phyloP scores from a whole-genome alignment of 1,140 invertebrate species.

The Drosophila erecta region DNA sequence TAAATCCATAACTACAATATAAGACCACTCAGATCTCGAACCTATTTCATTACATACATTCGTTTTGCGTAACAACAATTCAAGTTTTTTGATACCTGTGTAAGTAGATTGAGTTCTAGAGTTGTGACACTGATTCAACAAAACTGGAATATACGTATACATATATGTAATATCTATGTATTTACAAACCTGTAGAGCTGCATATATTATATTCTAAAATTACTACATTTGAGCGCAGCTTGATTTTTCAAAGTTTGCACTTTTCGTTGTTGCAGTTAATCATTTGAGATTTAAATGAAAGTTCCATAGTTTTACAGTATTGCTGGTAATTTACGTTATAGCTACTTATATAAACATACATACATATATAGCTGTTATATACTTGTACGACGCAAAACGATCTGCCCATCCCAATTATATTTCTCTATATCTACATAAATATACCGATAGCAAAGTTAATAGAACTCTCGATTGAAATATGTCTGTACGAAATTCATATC shows the following conservation, averaged over 20 bases:
- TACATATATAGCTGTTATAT: slow-evolving; percentile 30
- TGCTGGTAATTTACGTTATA: slow-evolving; percentile 28
- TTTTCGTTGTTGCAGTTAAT: slow-evolving; percentile 60
- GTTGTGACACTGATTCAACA: slow-evolving; percentile 32
- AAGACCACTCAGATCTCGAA: slow-evolving; percentile 15
- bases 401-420: slow-evolving; percentile 19
- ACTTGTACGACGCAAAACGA: slow-evolving; percentile 22
- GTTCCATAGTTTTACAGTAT: slow-evolving; percentile 44
- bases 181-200: slow-evolving; percentile 41
- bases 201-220: slow-evolving; percentile 5
- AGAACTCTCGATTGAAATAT: slow-evolving; percentile 51
- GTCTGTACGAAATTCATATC: slow-evolving; percentile 41
- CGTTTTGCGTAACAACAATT: slow-evolving; percentile 47
- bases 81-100: slow-evolving; percentile 43
- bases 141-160: slow-evolving; percentile 27
- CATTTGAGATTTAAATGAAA: slow-evolving; percentile 47
- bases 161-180: slow-evolving; percentile 51
- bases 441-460: slow-evolving; percentile 44
- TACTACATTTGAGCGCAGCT: slow-evolving; percentile 36
- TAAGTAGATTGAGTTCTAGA: slow-evolving; percentile 56
- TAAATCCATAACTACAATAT: slow-evolving; percentile 25
- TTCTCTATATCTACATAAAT: slow-evolving; percentile 21
- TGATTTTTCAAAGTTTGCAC: slow-evolving; percentile 55
- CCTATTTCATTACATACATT: slow-evolving; percentile 41
- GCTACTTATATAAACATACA: slow-evolving; percentile 27